Conservation (phyloP, 2,797 vertebrate genomes). For the Sebastes hubbsi region DNA sequence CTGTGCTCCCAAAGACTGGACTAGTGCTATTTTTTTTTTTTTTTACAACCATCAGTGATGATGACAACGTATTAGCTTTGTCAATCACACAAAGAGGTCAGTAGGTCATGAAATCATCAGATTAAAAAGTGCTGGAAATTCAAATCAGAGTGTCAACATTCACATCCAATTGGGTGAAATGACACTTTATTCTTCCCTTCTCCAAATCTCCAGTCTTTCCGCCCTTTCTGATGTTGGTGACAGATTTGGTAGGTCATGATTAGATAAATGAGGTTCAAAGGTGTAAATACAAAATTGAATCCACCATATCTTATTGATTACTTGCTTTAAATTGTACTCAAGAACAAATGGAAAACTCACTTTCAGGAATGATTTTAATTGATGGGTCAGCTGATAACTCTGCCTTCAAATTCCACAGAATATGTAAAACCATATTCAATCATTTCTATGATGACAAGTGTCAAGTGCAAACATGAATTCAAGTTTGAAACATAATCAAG, state of each 20-base stretch:
- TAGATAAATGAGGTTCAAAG: background rate
- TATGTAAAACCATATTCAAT: background rate
- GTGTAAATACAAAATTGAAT: background rate
- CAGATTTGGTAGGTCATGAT: constrained; percentile 29
- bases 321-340: background rate
- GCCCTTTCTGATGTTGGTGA: background rate
- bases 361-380: background rate
- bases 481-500: background rate
- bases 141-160: constrained; percentile 55
- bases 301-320: background rate
- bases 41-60: background rate
- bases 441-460: background rate
- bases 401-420: background rate
- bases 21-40: background rate
- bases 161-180: constrained; percentile 8
- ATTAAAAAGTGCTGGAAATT: constrained; percentile 27
- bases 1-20: background rate
- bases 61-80: constrained; percentile 19
- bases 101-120: constrained; percentile 29
- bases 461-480: background rate
- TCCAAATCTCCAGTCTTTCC: background rate
- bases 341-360: background rate
- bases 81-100: constrained; percentile 28
- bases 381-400: background rate
- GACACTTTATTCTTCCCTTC: background rate